Conservation (phyloP, 2,888 invertebrate genomes). For the Amphipyra berbera region DNA sequence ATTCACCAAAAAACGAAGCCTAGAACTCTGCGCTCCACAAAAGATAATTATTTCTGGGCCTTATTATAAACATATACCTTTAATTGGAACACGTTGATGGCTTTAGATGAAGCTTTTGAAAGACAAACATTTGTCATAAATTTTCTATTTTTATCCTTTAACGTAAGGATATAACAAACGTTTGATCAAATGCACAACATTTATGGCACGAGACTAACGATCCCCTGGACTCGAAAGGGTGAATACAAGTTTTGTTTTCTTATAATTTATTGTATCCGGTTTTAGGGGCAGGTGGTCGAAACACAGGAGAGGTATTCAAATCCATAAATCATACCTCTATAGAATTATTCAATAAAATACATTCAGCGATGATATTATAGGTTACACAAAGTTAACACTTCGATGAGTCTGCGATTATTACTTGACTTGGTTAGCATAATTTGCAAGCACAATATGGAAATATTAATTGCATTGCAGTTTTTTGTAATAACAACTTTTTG, state of each 20-base stretch:
- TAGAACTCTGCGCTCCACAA: conserved; percentile 7
- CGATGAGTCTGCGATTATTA: conserved; percentile 39
- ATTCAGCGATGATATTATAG: conserved; percentile 47
- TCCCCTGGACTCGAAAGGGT: conserved; percentile 72
- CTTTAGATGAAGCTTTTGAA: conserved; percentile 26
- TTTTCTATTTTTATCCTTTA: conserved; percentile 31
- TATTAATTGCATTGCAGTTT: conserved; percentile 44
- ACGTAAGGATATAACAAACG: conserved; percentile 41
- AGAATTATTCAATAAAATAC: conserved; percentile 48
- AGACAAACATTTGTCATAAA: conserved; percentile 40
- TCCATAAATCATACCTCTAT: conserved; percentile 54
- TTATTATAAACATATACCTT: conserved; percentile 2
- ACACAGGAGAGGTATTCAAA: conserved; percentile 47
- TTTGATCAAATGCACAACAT: conserved; percentile 53
- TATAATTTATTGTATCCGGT: conserved; percentile 86
- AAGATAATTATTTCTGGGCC: conserved; percentile 14
- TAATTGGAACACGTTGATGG: conserved; percentile 9
- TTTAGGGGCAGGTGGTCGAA: conserved; percentile 82
- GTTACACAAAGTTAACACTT: conserved; percentile 45
- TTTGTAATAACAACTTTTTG: conserved; percentile 35
- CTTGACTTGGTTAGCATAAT: conserved; percentile 22
- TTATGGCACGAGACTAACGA: conserved; percentile 74
- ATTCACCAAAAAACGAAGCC: conserved; percentile 59
- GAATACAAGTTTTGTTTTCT: conserved; percentile 77
- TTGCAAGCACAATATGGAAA: conserved; percentile 37